Percentiles rank a stretch among this genome's conserved stretches.
phyloP scores from a whole-genome alignment of 2,113 vertebrate genomes.

The Plecturocebus donacophilus region DNA sequence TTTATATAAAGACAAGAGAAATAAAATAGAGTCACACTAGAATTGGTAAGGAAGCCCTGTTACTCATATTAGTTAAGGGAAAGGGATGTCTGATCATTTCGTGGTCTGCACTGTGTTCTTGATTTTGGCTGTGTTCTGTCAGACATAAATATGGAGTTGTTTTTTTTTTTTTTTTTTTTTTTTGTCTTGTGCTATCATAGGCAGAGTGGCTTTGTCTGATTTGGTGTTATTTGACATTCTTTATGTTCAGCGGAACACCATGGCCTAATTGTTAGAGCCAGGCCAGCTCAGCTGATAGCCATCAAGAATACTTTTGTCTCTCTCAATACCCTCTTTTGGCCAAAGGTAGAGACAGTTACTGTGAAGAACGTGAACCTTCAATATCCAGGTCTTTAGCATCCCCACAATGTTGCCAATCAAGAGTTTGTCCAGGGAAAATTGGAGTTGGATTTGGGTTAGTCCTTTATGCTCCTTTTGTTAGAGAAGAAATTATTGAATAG shows the following conservation, averaged over 20 bases:
- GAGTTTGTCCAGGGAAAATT: background rate
- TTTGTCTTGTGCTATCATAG: background rate
- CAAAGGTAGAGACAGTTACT: background rate
- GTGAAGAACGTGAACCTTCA: background rate
- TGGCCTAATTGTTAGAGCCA: background rate
- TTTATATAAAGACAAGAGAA: background rate
- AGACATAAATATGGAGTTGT: background rate
- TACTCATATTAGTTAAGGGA: background rate
- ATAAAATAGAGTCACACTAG: background rate
- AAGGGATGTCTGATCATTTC: fast-evolving
- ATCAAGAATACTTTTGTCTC: background rate
- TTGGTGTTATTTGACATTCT: background rate
- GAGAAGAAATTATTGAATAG: background rate
- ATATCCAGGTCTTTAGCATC: too few relatives aligned
- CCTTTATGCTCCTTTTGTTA: background rate
- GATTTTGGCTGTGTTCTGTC: background rate
- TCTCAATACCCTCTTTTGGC: background rate
- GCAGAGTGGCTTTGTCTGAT: background rate
- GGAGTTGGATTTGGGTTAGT: background rate
- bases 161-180: background rate
- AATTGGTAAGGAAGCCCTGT: background rate
- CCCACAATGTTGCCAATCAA: background rate
- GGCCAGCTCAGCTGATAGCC: background rate
- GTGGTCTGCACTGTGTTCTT: background rate
- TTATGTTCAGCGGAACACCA: background rate